Evolutionary conservation across 2,797 vertebrate species (phyloP), one percentile per base, ranked within the genome.

Genomic region (Xiphorhynchus erythropygius): DNA sequence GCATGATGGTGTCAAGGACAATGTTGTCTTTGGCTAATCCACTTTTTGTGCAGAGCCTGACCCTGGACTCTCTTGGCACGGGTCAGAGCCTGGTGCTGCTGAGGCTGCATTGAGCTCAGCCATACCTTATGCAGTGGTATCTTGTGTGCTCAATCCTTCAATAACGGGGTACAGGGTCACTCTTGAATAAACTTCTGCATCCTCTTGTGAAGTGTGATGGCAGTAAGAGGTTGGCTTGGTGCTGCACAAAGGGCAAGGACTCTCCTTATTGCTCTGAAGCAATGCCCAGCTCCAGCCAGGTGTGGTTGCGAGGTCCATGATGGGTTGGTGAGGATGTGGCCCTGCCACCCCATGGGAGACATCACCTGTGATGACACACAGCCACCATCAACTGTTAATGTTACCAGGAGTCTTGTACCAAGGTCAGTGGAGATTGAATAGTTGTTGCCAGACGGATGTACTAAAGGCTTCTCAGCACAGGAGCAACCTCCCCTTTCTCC

Each of bases 1-100:
- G 11, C 42, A 32, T 0, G 0, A 5, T 46, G 41, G 22, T 35
- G 22, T 22, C 0, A 0, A 35, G 71, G 41, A 12, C 21, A 63
- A 13, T 1, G 1, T 3, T 90, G 69, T 10, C 15, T 16, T 70
- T 2, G 3, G 5, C 11, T 74, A 6, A 7, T 30, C 46, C 7
- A 1, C 17, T 49, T 50, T 21, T 19, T 2, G 1, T 2, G 16
- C 55, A 8, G 37, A 13, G 3, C 30, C 28, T 32, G 50, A 25
- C 22, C 41, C 62, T 28, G 33, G 37, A 0, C 42, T 3, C 2
- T 24, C 63, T 44, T 30, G 42, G 32, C 11, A 1, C 0, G 1
- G 39, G 18, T 37, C 56, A 33, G 42, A 60, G 60, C 42, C 33
- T 23, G 50, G 28, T 44, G 63, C 13, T 5, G 9, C 44, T 5